Conservation (phyloP, 30 jellyfish, hydroid and myxozoan species). For the Morbakka virulenta region DNA sequence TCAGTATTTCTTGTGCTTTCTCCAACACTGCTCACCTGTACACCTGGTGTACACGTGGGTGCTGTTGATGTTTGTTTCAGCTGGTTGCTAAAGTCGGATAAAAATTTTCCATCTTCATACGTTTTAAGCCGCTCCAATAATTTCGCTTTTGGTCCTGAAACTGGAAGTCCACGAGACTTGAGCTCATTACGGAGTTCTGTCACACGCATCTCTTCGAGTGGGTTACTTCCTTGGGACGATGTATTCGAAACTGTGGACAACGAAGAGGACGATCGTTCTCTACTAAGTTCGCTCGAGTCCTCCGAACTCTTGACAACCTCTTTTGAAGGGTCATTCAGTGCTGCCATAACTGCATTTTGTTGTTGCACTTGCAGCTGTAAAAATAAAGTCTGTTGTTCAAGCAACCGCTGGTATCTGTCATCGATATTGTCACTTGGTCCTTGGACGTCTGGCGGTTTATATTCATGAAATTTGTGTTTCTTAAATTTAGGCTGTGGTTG, state of each 20-base stretch:
- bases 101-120: slow-evolving; percentile 65
- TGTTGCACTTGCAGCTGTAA: slow-evolving; percentile 91
- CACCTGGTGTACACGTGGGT: too few species aligned
- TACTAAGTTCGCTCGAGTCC: not conserved
- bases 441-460: slow-evolving; percentile 73
- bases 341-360: slow-evolving; percentile 86
- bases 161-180: slow-evolving; percentile 83
- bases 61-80: too few species aligned
- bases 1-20: too few species aligned
- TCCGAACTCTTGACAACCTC: slow-evolving; percentile 14
- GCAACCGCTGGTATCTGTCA: slow-evolving; percentile 81
- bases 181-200: slow-evolving; percentile 70
- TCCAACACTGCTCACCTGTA: too few species aligned
- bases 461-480: slow-evolving; percentile 83
- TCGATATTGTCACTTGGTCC: slow-evolving; percentile 58
- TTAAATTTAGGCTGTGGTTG: slow-evolving; percentile 51
- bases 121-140: slow-evolving; percentile 74
- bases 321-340: slow-evolving; percentile 61
- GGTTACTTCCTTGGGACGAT: slow-evolving; percentile 21
- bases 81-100: too few species aligned
- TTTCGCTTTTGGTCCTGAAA: slow-evolving; percentile 87
- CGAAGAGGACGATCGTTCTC: not conserved
- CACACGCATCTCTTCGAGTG: slow-evolving; percentile 83
- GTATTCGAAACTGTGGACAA: not conserved
- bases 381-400: slow-evolving; percentile 92